Evolutionary conservation across 30 jellyfish, hydroid and myxozoan genomes (phyloP).

Genomic region (Aurelia coerulea): DNA sequence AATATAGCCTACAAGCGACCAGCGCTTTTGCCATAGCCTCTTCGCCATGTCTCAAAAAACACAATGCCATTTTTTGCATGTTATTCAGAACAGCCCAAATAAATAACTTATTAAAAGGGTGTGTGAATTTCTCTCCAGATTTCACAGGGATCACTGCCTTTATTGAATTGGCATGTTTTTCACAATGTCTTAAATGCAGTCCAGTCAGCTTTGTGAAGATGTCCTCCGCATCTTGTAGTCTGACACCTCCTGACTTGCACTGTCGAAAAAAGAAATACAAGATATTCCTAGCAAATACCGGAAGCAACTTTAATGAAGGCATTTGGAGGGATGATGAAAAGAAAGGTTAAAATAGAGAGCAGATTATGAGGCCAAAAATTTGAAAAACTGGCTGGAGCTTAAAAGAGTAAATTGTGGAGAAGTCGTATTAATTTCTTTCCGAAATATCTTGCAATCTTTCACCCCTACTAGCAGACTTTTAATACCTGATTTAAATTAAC

Average conservation of each 20-base stretch:
- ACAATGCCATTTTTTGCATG: conserved; percentile 91
- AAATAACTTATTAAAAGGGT: conserved; percentile 78
- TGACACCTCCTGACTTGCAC: conserved; percentile 44
- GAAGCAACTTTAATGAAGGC: background rate
- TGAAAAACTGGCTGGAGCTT: too few relatives aligned
- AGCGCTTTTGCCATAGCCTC: conserved; percentile 85
- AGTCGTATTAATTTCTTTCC: too few relatives aligned
- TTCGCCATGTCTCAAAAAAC: conserved; percentile 80
- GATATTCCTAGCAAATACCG: background rate
- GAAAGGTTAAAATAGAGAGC: too few relatives aligned
- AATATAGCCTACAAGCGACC: conserved; percentile 70
- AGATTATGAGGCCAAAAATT: too few relatives aligned
- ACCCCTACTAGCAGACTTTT: too few relatives aligned
- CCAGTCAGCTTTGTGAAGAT: conserved; percentile 29
- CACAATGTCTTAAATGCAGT: background rate
- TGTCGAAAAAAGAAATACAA: background rate
- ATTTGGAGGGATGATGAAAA: background rate
- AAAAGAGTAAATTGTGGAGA: too few relatives aligned
- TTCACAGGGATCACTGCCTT: background rate
- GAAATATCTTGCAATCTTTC: too few relatives aligned
- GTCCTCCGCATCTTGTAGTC: conserved; percentile 29
- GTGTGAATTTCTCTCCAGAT: conserved; percentile 23
- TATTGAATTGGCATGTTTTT: background rate
- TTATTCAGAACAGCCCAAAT: conserved; percentile 88
- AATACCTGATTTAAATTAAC: too few relatives aligned